Percentiles rank a stretch among this genome's conserved stretches.
These are phyloP conservation scores for Phaedon cochleariae DNA, from an alignment of 2,888 invertebrate genomes.

Conservation along the genomic window DNA sequence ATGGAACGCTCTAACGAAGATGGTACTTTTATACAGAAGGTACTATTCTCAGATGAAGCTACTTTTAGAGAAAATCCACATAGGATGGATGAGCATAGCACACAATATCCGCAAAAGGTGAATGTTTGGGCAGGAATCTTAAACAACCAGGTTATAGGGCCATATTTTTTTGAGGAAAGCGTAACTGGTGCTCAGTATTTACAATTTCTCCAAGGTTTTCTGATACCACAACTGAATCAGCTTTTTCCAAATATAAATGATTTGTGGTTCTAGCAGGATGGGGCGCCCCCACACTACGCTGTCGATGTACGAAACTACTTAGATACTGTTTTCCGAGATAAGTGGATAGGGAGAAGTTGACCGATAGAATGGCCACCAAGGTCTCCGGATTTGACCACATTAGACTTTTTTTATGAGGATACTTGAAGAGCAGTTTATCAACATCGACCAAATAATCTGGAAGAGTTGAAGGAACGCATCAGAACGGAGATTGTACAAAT, in stretches of 20 bases:
- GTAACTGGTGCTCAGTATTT: conserved; percentile 18
- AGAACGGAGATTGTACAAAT: too few species aligned
- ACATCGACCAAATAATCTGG: conserved; percentile 18
- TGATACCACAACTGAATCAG: conserved; percentile 17
- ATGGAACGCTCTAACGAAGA: conserved; percentile 22
- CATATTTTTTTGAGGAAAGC: too few species aligned
- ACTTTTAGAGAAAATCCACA: conserved; percentile 22
- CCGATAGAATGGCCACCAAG: conserved; percentile 31
- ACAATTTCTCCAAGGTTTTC: conserved; percentile 15
- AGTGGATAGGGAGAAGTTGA: conserved; percentile 34
- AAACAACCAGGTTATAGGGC: conserved; percentile 17
- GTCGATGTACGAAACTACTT: too few species aligned
- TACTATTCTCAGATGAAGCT: too few species aligned
- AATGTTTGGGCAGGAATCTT: too few species aligned
- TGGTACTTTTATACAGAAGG: conserved; percentile 22
- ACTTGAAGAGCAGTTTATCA: conserved; percentile 28
- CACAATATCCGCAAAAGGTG: too few species aligned
- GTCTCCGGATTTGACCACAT: conserved; percentile 33
- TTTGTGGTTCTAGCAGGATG: conserved; percentile 34
- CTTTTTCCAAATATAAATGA: conserved; percentile 22
- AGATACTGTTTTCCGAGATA: conserved; percentile 22
- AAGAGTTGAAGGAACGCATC: too few species aligned
- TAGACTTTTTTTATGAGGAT: conserved; percentile 31
- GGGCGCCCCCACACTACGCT: too few species aligned
- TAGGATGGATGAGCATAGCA: too few species aligned